Evolutionary conservation across 2,888 invertebrate species (phyloP).

Genomic region (Catonia carolina): DNA sequence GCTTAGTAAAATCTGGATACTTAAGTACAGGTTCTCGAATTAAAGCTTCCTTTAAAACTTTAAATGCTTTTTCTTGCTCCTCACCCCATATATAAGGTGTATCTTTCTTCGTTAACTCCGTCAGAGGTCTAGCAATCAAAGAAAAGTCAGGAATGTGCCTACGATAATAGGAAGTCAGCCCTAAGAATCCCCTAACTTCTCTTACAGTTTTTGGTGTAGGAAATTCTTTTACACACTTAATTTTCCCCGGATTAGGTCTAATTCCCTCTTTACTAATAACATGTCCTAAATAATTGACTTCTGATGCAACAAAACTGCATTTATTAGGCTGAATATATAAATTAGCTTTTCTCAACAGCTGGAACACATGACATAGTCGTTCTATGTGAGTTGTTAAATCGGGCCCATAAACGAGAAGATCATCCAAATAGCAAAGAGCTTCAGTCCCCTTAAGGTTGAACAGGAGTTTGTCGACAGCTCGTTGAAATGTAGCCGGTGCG

Average conservation of each 20-base stretch:
- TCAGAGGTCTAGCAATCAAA: neutral
- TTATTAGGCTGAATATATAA: neutral
- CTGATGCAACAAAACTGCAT: too few species aligned
- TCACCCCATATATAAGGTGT: neutral
- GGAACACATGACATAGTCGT: neutral
- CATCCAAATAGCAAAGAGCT: conserved; percentile 21
- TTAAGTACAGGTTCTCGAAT: conserved; percentile 12
- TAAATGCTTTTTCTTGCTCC: neutral
- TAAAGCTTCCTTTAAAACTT: conserved; percentile 22
- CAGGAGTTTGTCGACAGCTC: conserved; percentile 35
- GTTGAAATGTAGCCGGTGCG: conserved; percentile 33
- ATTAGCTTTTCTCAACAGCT: neutral
- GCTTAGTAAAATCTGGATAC: conserved; percentile 23
- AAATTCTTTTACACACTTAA: neutral
- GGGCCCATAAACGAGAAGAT: neutral
- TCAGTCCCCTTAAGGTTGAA: conserved; percentile 27
- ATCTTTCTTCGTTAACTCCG: neutral
- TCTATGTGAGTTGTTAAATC: neutral
- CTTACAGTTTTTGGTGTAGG: neutral
- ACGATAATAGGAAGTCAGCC: neutral
- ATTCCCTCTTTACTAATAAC: neutral
- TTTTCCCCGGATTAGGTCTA: neutral
- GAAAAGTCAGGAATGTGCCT: neutral
- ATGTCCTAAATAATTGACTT: neutral
- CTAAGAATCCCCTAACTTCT: neutral